phyloP scores from a whole-genome alignment of 2,113 vertebrate species.

The Notothenia rossii region DNA sequence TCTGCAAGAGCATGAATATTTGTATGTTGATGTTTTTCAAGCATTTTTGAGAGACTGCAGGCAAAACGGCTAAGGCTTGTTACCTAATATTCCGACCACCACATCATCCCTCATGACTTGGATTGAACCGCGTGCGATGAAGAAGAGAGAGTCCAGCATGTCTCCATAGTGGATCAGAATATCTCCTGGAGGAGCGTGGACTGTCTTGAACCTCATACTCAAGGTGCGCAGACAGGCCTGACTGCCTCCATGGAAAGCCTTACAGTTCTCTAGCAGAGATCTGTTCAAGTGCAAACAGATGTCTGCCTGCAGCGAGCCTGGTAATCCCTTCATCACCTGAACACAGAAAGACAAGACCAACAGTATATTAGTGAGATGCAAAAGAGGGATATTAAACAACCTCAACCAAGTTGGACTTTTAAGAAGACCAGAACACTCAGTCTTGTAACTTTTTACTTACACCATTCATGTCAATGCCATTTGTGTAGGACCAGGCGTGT shows the following conservation, averaged over 20 bases:
- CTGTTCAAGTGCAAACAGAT: slow-evolving; percentile 97
- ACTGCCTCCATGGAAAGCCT: slow-evolving; percentile 92
- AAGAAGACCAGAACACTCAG: too few relatives aligned
- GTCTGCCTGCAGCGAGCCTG: slow-evolving; percentile 95
- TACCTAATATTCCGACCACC: slow-evolving; percentile 93
- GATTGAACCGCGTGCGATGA: slow-evolving; percentile 95
- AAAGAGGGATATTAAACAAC: neutral
- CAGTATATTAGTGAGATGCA: neutral
- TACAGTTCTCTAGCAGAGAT: slow-evolving; percentile 93
- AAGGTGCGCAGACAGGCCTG: slow-evolving; percentile 93
- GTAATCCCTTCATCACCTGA: slow-evolving; percentile 97
- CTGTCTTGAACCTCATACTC: slow-evolving; percentile 92
- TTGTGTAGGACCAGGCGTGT: slow-evolving; percentile 98
- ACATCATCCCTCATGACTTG: slow-evolving; percentile 92
- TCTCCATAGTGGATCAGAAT: slow-evolving; percentile 94
- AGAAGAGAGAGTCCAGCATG: slow-evolving; percentile 92
- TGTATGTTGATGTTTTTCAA: neutral
- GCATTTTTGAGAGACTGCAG: neutral
- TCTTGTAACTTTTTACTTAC: slow-evolving; percentile 75
- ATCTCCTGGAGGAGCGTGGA: slow-evolving; percentile 94
- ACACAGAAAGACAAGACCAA: slow-evolving; percentile 8
- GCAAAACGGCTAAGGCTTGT: neutral
- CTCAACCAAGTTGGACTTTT: neutral
- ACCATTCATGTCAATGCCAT: slow-evolving; percentile 98
- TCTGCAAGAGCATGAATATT: slow-evolving; percentile 78